Base-by-base conservation (phyloP, 2,113 vertebrate species). In the Oostethus manadensis region DNA sequence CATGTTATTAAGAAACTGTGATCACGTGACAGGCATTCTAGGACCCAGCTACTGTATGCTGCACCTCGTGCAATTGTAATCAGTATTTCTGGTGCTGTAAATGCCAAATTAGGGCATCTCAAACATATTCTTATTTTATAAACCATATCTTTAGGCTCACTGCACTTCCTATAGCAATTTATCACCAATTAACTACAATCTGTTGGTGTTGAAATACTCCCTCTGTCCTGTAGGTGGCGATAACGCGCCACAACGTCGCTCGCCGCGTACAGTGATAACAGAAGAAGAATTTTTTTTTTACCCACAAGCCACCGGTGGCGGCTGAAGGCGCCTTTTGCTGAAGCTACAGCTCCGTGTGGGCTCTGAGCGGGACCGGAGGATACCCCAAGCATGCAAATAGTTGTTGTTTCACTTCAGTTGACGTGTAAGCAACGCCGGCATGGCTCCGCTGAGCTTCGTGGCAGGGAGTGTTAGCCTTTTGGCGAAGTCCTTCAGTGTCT, bases 371-470 rank as follows among this genome's bases (percentile, higher is more conserved):
- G 29, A 15, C 1, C 46, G 1, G 6, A 9, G 21, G 16, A 22
- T 20, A 1, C 38, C n/a, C 11, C 3, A 53, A 71, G 43, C 38
- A 45, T 50, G 15, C 40, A 20, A n/a, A 16, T 2, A 22, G 16
- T 33, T 3, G 15, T 10, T 0, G 8, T 3, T 35, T 50, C n/a
- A 17, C 57, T 10, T 8, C 2, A 3, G 35, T 8, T 6, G 7
- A 6, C 11, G 11, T 10, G 0, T 1, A 20, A 42, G 23, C 0
- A 21, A 18, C 10, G 13, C 4, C 42, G 54, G 11, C 33, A 90
- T 90, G 89, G 84, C 84, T 61, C 88, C 86, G 15, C 83, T 73
- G 21, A 71, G 56, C 9, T 56, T 89, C 0, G 18, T 88, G 75
- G 43, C 82, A 42, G 71, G 80, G 7, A 49, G 84, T 2, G 80